These are phyloP conservation scores for Bombyx huttoni DNA, from an alignment of 2,888 invertebrate genomes.

Conservation along the genomic window DNA sequence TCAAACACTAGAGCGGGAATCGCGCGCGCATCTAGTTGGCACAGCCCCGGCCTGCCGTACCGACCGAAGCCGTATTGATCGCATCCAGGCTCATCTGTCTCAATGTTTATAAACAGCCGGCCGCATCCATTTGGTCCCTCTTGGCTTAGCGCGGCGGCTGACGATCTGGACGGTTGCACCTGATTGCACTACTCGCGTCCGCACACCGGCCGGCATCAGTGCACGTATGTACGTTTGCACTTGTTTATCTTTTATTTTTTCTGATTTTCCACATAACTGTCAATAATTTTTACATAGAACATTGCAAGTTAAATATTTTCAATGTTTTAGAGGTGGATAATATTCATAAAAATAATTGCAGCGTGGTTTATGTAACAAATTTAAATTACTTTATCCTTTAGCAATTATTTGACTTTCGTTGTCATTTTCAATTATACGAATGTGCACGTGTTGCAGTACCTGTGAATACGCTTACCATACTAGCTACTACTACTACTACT, in stretches of 20 bases:
- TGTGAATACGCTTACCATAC: too few relatives aligned
- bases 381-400: not conserved
- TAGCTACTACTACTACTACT: too few relatives aligned
- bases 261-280: constrained; percentile 15
- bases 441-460: too few relatives aligned
- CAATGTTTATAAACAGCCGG: constrained; percentile 71
- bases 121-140: constrained; percentile 44
- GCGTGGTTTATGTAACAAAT: not conserved
- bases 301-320: not conserved
- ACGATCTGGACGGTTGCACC: constrained; percentile 31
- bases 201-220: constrained; percentile 28
- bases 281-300: constrained; percentile 23
- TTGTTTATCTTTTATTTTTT: constrained; percentile 26
- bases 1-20: constrained; percentile 38
- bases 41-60: constrained; percentile 39
- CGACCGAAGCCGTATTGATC: constrained; percentile 46
- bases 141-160: constrained; percentile 40
- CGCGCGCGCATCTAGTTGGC: constrained; percentile 16
- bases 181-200: constrained; percentile 29
- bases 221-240: constrained; percentile 49
- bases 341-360: not conserved
- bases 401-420: not conserved
- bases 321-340: not conserved
- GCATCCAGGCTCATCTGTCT: constrained; percentile 38
- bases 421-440: not conserved